Base-by-base conservation (phyloP, 2,888 invertebrate species). In the Germaria angustata region DNA sequence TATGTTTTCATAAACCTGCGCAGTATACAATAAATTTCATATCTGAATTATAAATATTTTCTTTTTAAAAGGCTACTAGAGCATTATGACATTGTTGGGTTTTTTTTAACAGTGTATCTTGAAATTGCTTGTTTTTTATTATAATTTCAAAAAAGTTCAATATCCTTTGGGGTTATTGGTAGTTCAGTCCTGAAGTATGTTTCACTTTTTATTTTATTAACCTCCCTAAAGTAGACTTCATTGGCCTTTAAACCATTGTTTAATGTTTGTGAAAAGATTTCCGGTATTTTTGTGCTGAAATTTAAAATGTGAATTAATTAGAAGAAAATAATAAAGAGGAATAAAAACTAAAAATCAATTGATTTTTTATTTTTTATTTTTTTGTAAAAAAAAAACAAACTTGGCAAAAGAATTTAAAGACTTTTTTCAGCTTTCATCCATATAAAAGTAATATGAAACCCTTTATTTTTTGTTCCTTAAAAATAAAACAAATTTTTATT, bases 11-110 rank as follows among this genome's bases (percentile, higher is more conserved):
- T 61, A 81, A 75, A 79, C 81, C 79, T 82, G 81, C 81, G 81
- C 81, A 82, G 78, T 82, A 41, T 81, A 78, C 78, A 73, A 69
- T 73, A 82, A 79, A 79, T 59, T 82, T 65, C 81, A 78, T 73
- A 68, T 49, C 51, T 69, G 75, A 75, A 71, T 79, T 69, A 75
- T 75, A 75, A 79, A 75, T 69, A 66, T 72, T 79, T 72, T 49
- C 11, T 15, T 65, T 36, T 49, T 17, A 49, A 44, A 3, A 65
- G 32, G 13, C 39, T 41, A 53, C 28, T 36, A 66, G n/a, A 51
- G 53, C 53, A 53, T 55, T 20, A 61, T 65, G 49, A 71, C 44
- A 46, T 34, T 41, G n/a, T 22, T 13, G 15, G 11, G 22, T 72
- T 72, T 65, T 41, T 46, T 65, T 41, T 46, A 13, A 5, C 57